Evolutionary conservation across 2,888 invertebrate genomes (phyloP).

Genomic region (Agrilus mali): DNA sequence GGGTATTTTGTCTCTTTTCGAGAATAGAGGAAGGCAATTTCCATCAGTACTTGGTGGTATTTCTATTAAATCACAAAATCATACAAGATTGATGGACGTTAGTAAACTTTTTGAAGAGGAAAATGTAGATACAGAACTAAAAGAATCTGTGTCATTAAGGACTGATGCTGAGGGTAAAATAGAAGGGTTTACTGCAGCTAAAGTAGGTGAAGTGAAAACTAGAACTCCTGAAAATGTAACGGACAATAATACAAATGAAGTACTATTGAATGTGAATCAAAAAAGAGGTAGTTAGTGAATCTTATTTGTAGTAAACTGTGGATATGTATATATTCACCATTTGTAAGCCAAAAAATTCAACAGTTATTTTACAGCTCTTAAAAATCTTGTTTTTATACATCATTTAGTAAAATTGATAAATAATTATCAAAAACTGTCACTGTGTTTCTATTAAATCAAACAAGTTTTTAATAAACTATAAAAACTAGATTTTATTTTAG

Average conservation of each 20-base stretch:
- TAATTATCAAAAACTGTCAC: too few relatives aligned
- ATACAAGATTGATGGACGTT: slow-evolving; percentile 44
- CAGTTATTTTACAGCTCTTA: too few relatives aligned
- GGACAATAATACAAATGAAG: slow-evolving; percentile 4
- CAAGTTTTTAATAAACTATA: too few relatives aligned
- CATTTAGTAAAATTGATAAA: too few relatives aligned
- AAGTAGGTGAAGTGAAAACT: slow-evolving; percentile 7
- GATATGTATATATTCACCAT: too few relatives aligned
- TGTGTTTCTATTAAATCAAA: too few relatives aligned
- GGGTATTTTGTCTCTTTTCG: slow-evolving; percentile 28
- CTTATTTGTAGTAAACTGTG: background rate
- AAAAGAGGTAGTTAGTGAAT: slow-evolving; percentile 12
- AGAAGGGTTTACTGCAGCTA: background rate
- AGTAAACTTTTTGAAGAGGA: slow-evolving; percentile 46
- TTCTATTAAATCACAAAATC: slow-evolving; percentile 26
- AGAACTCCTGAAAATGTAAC: slow-evolving; percentile 9
- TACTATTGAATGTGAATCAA: slow-evolving; percentile 5
- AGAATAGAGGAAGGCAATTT: slow-evolving; percentile 15
- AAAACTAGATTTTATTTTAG: too few relatives aligned
- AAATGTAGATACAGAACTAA: slow-evolving; percentile 32
- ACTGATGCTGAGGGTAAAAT: slow-evolving; percentile 10
- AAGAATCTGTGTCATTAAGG: slow-evolving; percentile 30
- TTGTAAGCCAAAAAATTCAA: too few relatives aligned
- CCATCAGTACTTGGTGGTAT: background rate
- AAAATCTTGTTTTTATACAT: too few relatives aligned